phyloP scores from a whole-genome alignment of 2,113 vertebrate species.

The Leptosomus discolor region DNA sequence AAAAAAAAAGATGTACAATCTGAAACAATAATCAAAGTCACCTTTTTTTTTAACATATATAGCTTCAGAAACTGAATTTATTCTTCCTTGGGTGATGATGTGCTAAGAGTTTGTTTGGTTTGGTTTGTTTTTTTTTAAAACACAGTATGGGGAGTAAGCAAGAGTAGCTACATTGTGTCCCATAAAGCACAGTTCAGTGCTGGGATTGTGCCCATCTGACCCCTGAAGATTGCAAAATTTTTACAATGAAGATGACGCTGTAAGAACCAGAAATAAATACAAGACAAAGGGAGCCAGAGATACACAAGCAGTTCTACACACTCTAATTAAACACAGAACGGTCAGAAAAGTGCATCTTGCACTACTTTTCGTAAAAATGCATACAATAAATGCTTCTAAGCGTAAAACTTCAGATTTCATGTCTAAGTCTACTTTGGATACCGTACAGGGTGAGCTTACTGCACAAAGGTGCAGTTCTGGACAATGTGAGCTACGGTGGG shows the following conservation, averaged over 20 bases:
- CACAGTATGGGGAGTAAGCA: background rate
- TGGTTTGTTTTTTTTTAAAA: background rate
- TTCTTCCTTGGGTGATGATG: background rate
- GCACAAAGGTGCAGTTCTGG: background rate
- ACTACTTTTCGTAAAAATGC: background rate
- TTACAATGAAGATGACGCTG: background rate
- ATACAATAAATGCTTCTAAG: background rate
- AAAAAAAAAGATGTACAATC: background rate
- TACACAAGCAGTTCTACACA: background rate
- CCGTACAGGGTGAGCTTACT: background rate
- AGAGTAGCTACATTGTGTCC: background rate
- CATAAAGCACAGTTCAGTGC: background rate
- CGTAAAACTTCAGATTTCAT: background rate
- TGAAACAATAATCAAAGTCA: conserved; percentile 6
- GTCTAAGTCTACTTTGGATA: background rate
- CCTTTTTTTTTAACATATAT: too few species aligned
- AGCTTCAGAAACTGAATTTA: background rate
- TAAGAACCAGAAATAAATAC: background rate
- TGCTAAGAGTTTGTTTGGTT: background rate
- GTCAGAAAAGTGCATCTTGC: background rate
- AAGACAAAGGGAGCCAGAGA: background rate
- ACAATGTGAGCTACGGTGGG: background rate
- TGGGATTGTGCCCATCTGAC: background rate
- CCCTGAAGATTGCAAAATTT: background rate
- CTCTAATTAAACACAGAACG: background rate